A percentile compares a stretch with the other conserved stretches of the same genome.
These are phyloP conservation scores for Syngnathus floridae DNA, from an alignment of 2,113 vertebrate species.

Conservation along the genomic window DNA sequence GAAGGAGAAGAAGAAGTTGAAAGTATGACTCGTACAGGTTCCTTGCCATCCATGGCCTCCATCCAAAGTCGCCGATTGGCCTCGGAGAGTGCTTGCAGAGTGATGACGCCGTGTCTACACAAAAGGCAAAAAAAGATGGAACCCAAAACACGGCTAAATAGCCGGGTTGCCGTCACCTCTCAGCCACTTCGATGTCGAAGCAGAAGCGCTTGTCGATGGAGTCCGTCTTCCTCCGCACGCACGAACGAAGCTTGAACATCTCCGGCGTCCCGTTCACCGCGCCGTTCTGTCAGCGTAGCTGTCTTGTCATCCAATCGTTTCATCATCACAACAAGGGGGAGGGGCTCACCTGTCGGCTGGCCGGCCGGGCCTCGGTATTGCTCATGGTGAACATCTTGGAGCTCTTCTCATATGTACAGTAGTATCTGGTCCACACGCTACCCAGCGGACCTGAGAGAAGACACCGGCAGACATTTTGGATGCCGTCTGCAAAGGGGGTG, in stretches of 20 bases:
- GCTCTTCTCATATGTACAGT: conserved; percentile 92
- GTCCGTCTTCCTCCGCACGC: conserved; percentile 91
- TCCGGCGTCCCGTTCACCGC: conserved; percentile 75
- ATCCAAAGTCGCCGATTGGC: conserved; percentile 92
- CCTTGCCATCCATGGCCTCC: conserved; percentile 97
- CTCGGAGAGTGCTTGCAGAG: conserved; percentile 89
- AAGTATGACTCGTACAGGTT: conserved; percentile 75
- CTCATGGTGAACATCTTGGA: conserved; percentile 94
- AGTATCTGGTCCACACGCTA: conserved; percentile 93
- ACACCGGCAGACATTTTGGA: not conserved
- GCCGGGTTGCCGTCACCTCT: conserved; percentile 73
- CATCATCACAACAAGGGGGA: no score
- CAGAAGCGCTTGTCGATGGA: conserved; percentile 98
- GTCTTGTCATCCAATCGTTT: no score
- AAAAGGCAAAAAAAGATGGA: conserved; percentile 7
- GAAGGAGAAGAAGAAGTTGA: not conserved
- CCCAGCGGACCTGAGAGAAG: conserved; percentile 80
- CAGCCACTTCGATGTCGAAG: conserved; percentile 93
- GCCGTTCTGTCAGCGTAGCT: conserved; percentile 71
- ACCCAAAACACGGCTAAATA: not conserved
- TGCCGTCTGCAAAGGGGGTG: not conserved
- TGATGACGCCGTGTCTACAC: conserved; percentile 88
- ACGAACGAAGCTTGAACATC: conserved; percentile 88
- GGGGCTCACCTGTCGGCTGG: conserved; percentile 82
- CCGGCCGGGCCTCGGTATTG: conserved; percentile 84